Evolutionary conservation across 1,140 invertebrate species (phyloP).

Genomic region (Caligus rogercresseyi): DNA sequence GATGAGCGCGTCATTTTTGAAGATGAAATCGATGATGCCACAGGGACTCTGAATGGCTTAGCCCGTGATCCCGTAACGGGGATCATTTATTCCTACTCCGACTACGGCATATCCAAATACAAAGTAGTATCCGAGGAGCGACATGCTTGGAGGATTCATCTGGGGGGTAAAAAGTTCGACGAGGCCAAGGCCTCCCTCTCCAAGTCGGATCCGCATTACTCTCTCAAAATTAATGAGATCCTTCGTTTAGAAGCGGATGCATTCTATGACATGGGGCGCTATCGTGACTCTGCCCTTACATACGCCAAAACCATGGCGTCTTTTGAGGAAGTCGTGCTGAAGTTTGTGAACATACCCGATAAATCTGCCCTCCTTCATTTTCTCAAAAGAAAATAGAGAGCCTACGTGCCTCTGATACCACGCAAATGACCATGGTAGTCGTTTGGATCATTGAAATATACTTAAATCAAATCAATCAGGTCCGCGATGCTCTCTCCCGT

Average conservation of each 20-base stretch:
- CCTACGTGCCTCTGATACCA: slow-evolving; percentile 29
- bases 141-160: slow-evolving; percentile 72
- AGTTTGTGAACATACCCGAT: slow-evolving; percentile 65
- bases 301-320: slow-evolving; percentile 76
- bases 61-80: slow-evolving; percentile 58
- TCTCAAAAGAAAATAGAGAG: slow-evolving; percentile 38
- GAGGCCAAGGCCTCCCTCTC: slow-evolving; percentile 44
- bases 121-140: slow-evolving; percentile 65
- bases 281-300: slow-evolving; percentile 60
- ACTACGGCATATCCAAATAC: slow-evolving; percentile 64
- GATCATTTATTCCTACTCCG: slow-evolving; percentile 60
- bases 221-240: slow-evolving; percentile 2
- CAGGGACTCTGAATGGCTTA: slow-evolving; percentile 60
- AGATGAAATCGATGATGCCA: slow-evolving; percentile 46
- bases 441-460: slow-evolving; percentile 84
- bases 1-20: slow-evolving; percentile 74
- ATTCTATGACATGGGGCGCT: slow-evolving; percentile 56
- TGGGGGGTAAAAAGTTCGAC: slow-evolving; percentile 68
- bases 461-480: slow-evolving; percentile 49
- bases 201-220: slow-evolving; percentile 18
- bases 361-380: slow-evolving; percentile 70
- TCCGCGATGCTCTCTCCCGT: slow-evolving; percentile 38
- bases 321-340: slow-evolving; percentile 82
- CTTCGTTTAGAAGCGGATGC: slow-evolving; percentile 54
- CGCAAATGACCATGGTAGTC: slow-evolving; percentile 73